phyloP scores from a whole-genome alignment of 2,888 invertebrate genomes.

The Limnephilus auricula region DNA sequence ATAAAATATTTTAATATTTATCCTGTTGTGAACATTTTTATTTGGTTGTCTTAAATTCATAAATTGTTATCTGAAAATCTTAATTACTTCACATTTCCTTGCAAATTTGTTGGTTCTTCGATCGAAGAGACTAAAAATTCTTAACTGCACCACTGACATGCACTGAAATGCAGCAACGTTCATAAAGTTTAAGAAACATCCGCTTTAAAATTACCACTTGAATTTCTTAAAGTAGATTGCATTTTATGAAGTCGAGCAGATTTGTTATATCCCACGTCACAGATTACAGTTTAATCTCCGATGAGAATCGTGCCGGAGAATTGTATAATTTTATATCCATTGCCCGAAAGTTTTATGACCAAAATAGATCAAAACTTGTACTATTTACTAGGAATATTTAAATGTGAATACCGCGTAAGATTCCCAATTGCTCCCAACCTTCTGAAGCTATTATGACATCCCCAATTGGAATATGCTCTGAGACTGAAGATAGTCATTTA shows the following conservation, averaged over 20 bases:
- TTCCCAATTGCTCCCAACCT: no score
- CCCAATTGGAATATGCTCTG: no score
- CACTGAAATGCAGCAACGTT: not conserved
- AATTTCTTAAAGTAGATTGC: not conserved
- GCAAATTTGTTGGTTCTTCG: not conserved
- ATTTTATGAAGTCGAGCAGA: constrained; percentile 22
- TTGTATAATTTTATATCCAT: not conserved
- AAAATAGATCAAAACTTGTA: not conserved
- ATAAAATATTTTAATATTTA: no score
- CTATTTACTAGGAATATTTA: no score
- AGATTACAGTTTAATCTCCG: not conserved
- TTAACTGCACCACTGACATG: not conserved
- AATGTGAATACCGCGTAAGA: no score
- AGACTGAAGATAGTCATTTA: no score
- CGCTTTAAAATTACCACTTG: constrained; percentile 12
- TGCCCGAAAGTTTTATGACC: not conserved
- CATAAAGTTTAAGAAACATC: not conserved
- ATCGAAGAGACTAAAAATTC: not conserved
- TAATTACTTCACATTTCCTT: not conserved
- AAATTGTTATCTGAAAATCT: no score
- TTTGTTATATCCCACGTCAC: not conserved
- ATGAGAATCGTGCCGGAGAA: not conserved
- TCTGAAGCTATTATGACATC: no score
- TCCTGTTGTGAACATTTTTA: not conserved
- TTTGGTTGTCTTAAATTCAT: not conserved